Evolutionary conservation across 2,888 invertebrate species (phyloP), one percentile per base, ranked within the genome.

Genomic region (Uloborus plumipes): DNA sequence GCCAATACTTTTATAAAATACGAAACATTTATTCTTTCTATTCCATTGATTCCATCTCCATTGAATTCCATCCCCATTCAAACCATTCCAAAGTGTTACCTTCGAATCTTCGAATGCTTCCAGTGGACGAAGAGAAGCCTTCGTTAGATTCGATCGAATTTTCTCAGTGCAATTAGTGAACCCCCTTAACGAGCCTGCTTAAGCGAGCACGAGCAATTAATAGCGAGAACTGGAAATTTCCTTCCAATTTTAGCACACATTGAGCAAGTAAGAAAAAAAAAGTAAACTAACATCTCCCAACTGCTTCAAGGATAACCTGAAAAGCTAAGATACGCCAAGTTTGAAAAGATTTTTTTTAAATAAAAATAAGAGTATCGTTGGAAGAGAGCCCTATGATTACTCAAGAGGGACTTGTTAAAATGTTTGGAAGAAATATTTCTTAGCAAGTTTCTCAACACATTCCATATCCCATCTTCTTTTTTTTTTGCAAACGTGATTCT

Each of bases 391-490:
- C 39, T 39, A 39, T 39, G 39, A 39, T 39, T 70, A 50, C 59
- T 65, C 80, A 51, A 65, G 70, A 81, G 80, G 58, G 69, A 81
- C 80, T 74, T 81, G 80, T 74, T 81, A 81, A 74, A 81, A 81
- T 81, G 62, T 74, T 74, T 51, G 64, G 62, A 73, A 62, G 65
- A 64, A 81, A 51, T 58, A 58, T 31, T 51, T 81, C 64, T 64
- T 50, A 58, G 64, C 14, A 51, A 59, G 59, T 72, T 78, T 66
- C 66, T 72, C 72, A 39, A 26, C 50, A 26, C 20, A 65, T 50
- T 50, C 39, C 26, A 4, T 26, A 26, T 39, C 11, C 39, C 11
- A 11, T 39, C 11, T 39, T 39, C 11, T 39, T 39, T 39, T 31
- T 31, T 31, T 39, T 39, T 39, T 39, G 7, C 39, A 39, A 39